These are phyloP conservation scores for Engraulis encrasicolus DNA, from an alignment of 2,113 vertebrate species.

Conservation along the genomic window DNA sequence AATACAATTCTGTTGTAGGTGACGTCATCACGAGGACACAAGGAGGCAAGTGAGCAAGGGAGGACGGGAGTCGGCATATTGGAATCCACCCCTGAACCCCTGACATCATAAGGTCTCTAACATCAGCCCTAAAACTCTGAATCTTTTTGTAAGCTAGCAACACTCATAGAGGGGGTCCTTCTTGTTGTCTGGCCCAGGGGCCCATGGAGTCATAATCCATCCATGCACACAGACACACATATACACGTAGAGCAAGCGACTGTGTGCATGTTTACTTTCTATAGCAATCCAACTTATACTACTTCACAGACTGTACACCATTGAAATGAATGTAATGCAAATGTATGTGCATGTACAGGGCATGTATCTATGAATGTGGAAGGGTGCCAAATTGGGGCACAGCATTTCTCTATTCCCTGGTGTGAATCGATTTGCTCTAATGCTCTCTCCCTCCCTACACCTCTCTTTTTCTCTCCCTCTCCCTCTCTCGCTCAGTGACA, in stretches of 20 bases:
- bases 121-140: too few relatives aligned
- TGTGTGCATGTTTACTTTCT: background rate
- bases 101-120: too few relatives aligned
- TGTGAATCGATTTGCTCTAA: background rate
- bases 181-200: too few relatives aligned
- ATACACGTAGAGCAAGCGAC: background rate
- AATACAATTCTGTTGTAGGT: too few relatives aligned
- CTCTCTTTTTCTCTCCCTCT: background rate
- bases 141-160: too few relatives aligned
- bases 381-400: background rate
- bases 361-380: background rate
- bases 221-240: too few relatives aligned
- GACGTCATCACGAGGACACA: too few relatives aligned
- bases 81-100: too few relatives aligned
- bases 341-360: background rate
- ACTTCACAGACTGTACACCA: background rate
- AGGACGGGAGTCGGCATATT: too few relatives aligned
- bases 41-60: too few relatives aligned
- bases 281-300: background rate
- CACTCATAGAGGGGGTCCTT: too few relatives aligned
- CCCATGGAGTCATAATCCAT: too few relatives aligned
- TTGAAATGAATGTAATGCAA: background rate
- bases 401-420: background rate
- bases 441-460: background rate
- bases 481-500: background rate